Evolutionary conservation across 2,888 invertebrate genomes (phyloP).

Genomic region (Trypoxylon attenuatum): DNA sequence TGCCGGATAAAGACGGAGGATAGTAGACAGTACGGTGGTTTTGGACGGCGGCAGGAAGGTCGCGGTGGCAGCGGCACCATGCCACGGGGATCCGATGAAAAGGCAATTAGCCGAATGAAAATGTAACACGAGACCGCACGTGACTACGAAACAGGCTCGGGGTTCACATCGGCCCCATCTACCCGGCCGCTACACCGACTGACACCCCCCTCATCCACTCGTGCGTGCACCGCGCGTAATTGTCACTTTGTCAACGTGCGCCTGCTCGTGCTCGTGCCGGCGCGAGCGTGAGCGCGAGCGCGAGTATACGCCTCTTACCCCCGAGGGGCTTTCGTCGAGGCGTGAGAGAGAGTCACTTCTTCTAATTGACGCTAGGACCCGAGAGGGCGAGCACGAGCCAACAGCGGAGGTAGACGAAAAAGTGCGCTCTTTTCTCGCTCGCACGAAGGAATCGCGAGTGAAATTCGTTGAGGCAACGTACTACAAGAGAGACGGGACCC

Average conservation of each 20-base stretch:
- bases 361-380: constrained; percentile 61
- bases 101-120: constrained; percentile 74
- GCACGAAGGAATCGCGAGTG: background rate
- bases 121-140: constrained; percentile 74
- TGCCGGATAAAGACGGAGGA: background rate
- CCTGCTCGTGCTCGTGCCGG: too few relatives aligned
- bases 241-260: constrained; percentile 72
- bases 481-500: constrained; percentile 7
- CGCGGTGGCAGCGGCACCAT: constrained; percentile 3
- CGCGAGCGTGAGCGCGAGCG: too few relatives aligned
- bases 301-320: constrained; percentile 43
- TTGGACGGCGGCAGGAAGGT: constrained; percentile 25
- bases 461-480: background rate
- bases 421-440: background rate
- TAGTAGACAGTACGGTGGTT: constrained; percentile 9
- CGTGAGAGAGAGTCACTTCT: constrained; percentile 59
- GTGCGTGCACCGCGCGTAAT: constrained; percentile 64
- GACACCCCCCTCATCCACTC: constrained; percentile 20
- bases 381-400: constrained; percentile 22
- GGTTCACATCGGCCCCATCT: constrained; percentile 12
- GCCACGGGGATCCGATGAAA: constrained; percentile 62
- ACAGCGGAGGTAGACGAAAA: background rate
- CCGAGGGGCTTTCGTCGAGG: constrained; percentile 47
- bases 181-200: constrained; percentile 23
- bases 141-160: constrained; percentile 63